Evolutionary conservation across 2,797 vertebrate species (phyloP).

Genomic region (Rhynchotus rufescens): DNA sequence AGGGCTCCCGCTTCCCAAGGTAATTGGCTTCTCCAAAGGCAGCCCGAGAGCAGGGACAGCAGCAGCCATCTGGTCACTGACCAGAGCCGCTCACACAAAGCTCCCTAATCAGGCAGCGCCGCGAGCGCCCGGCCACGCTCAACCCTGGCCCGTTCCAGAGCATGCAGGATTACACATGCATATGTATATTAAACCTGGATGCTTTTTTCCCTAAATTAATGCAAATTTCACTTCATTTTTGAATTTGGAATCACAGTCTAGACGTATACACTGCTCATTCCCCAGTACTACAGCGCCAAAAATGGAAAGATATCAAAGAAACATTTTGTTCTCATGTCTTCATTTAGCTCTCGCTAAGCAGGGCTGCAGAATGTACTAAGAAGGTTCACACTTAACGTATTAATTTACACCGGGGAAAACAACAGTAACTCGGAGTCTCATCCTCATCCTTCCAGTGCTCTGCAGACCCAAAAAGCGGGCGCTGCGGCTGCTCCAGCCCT

Average conservation of each 20-base stretch:
- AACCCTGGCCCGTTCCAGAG: fast-evolving
- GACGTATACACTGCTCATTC: fast-evolving
- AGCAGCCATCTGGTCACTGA: background rate
- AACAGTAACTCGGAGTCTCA: fast-evolving
- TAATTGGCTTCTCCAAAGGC: background rate
- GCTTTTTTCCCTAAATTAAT: background rate
- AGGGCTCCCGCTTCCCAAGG: fast-evolving
- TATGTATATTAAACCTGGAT: background rate
- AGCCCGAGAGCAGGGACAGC: background rate
- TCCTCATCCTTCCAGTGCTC: background rate
- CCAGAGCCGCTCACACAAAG: background rate
- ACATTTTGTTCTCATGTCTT: background rate
- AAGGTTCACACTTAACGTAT: background rate
- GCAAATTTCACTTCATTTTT: background rate
- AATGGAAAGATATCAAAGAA: background rate
- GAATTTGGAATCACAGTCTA: background rate
- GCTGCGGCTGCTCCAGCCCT: fast-evolving
- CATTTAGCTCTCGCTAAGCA: background rate
- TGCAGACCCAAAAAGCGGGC: fast-evolving
- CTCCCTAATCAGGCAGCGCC: background rate
- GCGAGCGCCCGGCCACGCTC: background rate
- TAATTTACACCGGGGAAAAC: background rate
- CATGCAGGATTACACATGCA: background rate
- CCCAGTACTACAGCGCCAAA: background rate
- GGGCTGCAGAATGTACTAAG: background rate